Conservation (phyloP, 2,888 invertebrate genomes). For the Trichopoda pennipes region DNA sequence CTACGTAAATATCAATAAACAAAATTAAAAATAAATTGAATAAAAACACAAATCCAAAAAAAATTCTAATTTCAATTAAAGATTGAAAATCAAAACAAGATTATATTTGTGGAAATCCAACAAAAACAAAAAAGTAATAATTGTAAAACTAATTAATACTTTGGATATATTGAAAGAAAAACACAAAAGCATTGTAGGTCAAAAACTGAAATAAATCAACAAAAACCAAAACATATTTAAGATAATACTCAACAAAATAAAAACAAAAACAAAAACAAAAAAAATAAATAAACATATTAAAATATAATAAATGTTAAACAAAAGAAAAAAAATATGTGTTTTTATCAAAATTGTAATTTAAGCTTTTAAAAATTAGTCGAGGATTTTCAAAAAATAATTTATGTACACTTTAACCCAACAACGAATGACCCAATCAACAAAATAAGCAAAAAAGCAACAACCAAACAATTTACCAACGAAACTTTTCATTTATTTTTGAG, state of each 20-base stretch:
- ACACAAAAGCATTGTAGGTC: constrained; percentile 37
- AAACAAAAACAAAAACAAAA: constrained; percentile 55
- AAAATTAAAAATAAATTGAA: constrained; percentile 42
- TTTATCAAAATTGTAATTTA: constrained; percentile 37
- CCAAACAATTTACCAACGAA: not conserved
- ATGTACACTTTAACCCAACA: not conserved
- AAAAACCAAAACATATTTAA: constrained; percentile 62
- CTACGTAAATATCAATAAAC: constrained; percentile 46
- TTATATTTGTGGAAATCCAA: constrained; percentile 34
- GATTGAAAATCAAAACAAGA: constrained; percentile 12
- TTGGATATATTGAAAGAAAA: constrained; percentile 43
- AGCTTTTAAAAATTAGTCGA: constrained; percentile 6
- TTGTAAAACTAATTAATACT: constrained; percentile 9
- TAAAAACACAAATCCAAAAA: constrained; percentile 40
- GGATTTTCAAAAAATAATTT: constrained; percentile 15
- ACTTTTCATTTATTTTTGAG: constrained; percentile 3
- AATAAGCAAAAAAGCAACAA: not conserved
- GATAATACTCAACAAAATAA: constrained; percentile 62
- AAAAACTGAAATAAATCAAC: constrained; percentile 58
- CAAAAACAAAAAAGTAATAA: constrained; percentile 31
- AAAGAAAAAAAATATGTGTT: constrained; percentile 46
- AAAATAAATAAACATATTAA: constrained; percentile 58
- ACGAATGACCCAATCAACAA: not conserved
- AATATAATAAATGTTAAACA: constrained; percentile 63
- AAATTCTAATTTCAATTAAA: constrained; percentile 36